Percentiles rank a stretch among this genome's conserved stretches.
Conservation (phyloP, 2,113 vertebrate genomes). For the Archocentrus centrarchus region DNA sequence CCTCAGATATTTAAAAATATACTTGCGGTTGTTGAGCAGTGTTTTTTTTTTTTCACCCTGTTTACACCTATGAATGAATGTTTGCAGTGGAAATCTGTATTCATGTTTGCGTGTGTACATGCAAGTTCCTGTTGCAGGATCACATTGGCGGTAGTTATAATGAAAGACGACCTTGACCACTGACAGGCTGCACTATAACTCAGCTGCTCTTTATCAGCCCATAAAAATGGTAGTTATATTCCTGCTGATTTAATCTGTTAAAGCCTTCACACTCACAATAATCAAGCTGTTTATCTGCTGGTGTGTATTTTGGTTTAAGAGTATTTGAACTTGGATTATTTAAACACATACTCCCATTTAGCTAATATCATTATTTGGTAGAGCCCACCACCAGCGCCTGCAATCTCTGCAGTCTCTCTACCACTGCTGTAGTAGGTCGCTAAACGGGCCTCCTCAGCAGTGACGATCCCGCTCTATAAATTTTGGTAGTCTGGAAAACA, state of each 20-base stretch:
- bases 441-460: slow-evolving; percentile 46
- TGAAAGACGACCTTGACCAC: slow-evolving; percentile 72
- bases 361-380: not conserved
- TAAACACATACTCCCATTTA: slow-evolving; percentile 3
- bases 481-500: slow-evolving; percentile 55
- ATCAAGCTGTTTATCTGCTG: slow-evolving; percentile 23
- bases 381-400: not conserved
- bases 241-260: slow-evolving; percentile 63
- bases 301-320: slow-evolving; percentile 21
- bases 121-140: slow-evolving; percentile 39
- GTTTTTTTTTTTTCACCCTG: slow-evolving; percentile 24
- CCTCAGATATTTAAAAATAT: slow-evolving; percentile 22
- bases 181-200: slow-evolving; percentile 65
- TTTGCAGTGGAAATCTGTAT: slow-evolving; percentile 32
- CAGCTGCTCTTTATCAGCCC: slow-evolving; percentile 61
- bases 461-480: slow-evolving; percentile 27
- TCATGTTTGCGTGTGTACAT: slow-evolving; percentile 9
- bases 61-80: slow-evolving; percentile 21
- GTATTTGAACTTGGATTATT: not conserved
- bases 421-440: slow-evolving; percentile 17
- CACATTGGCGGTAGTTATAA: slow-evolving; percentile 53
- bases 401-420: slow-evolving; percentile 18
- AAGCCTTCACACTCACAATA: slow-evolving; percentile 54
- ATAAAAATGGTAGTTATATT: slow-evolving; percentile 63
- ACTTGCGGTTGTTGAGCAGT: not conserved